These are phyloP conservation scores for Matsumyia berberina DNA, from an alignment of 2,888 invertebrate species.

Conservation along the genomic window DNA sequence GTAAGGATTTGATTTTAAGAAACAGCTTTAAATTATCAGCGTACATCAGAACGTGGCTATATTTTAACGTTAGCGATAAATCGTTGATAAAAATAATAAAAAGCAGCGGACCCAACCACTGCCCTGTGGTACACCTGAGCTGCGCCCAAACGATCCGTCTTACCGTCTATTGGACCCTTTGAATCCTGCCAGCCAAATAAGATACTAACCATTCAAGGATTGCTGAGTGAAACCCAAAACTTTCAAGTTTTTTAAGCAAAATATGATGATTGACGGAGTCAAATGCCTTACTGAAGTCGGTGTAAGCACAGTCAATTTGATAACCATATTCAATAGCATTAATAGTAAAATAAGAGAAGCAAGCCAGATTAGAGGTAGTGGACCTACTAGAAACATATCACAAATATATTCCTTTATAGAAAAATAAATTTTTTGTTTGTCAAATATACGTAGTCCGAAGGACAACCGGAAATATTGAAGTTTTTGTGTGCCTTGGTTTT, in stretches of 20 bases:
- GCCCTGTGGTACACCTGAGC: constrained; percentile 1
- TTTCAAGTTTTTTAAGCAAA: neutral
- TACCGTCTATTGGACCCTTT: neutral
- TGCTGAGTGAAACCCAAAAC: neutral
- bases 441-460: neutral
- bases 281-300: neutral
- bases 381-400: no score
- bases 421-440: constrained; percentile 1
- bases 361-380: neutral
- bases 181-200: constrained; percentile 1
- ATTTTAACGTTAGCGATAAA: neutral
- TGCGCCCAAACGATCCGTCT: neutral
- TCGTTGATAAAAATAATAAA: neutral
- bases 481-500: neutral
- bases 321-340: constrained; percentile 27
- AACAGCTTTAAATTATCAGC: neutral
- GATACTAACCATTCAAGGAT: neutral
- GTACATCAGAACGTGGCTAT: no score
- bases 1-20: no score
- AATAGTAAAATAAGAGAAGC: constrained; percentile 16
- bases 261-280: constrained; percentile 9
- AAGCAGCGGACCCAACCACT: neutral
- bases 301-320: constrained; percentile 23
- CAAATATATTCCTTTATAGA: no score
- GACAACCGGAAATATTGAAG: neutral